A percentile compares a stretch with the other conserved stretches of the same genome.
phyloP scores from a whole-genome alignment of 2,797 vertebrate species.

The Anniella stebbinsi region DNA sequence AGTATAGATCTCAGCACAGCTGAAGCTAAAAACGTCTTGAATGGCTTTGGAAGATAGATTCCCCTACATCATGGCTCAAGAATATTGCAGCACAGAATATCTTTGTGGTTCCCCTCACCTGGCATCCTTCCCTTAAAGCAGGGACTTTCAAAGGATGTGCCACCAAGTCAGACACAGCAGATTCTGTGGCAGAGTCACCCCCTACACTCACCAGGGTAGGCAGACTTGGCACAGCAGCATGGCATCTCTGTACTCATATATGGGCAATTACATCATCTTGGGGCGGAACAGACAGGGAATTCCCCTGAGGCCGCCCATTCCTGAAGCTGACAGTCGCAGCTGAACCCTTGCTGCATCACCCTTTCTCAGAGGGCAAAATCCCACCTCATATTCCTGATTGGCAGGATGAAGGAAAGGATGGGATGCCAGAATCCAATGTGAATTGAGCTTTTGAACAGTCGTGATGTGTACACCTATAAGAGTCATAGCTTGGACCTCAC shows the following conservation, averaged over 20 bases:
- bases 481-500: not conserved
- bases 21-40: constrained; percentile 14
- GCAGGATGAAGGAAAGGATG: not conserved
- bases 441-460: not conserved
- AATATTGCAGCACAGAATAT: constrained; percentile 8
- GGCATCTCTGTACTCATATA: not conserved
- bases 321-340: not conserved
- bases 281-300: not conserved
- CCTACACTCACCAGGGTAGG: not conserved
- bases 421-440: not conserved
- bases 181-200: not conserved
- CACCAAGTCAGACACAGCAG: not conserved
- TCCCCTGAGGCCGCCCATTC: not conserved
- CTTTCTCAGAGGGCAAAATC: not conserved
- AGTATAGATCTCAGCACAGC: constrained; percentile 1
- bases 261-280: constrained; percentile 17
- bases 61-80: not conserved
- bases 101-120: not conserved
- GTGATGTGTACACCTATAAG: not conserved
- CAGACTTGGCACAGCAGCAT: not conserved
- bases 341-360: not conserved
- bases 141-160: not conserved
- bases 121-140: not conserved
- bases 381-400: not conserved
- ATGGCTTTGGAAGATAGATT: not conserved